Conservation (phyloP, 2,113 vertebrate species). For the Orthonyx spaldingii region DNA sequence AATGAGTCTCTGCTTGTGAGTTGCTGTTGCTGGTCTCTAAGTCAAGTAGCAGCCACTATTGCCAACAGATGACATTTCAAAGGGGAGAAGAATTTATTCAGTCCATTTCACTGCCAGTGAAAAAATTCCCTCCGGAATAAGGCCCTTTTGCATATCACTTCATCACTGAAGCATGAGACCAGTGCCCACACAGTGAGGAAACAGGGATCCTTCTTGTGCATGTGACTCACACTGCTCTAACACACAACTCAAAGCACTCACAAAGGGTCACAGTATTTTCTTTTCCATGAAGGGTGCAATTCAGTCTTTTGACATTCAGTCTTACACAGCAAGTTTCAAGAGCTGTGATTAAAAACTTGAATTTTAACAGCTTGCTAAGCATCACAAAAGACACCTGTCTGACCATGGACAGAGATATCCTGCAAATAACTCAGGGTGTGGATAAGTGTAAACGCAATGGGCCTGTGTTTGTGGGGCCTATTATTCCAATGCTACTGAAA, state of each 20-base stretch:
- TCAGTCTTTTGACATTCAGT: not conserved
- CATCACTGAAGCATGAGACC: not conserved
- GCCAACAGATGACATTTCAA: not conserved
- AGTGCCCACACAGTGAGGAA: not conserved
- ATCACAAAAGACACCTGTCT: not conserved
- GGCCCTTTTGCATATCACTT: not conserved
- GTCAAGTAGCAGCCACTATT: not conserved
- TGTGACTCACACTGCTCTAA: not conserved
- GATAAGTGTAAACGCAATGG: rapidly evolving
- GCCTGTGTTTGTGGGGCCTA: rapidly evolving
- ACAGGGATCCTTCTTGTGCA: not conserved
- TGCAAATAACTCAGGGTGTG: not conserved
- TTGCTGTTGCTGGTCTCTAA: not conserved
- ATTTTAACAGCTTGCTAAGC: not conserved
- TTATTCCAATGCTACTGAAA: not conserved
- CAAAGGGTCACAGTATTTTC: not conserved
- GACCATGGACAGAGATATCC: not conserved
- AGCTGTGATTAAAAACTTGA: not conserved
- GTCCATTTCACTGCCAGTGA: not conserved
- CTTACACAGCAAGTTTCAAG: not conserved
- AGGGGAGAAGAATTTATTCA: not conserved
- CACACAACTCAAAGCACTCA: not conserved
- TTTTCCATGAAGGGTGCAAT: not conserved
- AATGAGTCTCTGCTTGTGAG: not conserved
- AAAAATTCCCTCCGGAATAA: not conserved